These are phyloP conservation scores for Habroteleia sp. DNA, from an alignment of 2,888 invertebrate species.

Conservation along the genomic window DNA sequence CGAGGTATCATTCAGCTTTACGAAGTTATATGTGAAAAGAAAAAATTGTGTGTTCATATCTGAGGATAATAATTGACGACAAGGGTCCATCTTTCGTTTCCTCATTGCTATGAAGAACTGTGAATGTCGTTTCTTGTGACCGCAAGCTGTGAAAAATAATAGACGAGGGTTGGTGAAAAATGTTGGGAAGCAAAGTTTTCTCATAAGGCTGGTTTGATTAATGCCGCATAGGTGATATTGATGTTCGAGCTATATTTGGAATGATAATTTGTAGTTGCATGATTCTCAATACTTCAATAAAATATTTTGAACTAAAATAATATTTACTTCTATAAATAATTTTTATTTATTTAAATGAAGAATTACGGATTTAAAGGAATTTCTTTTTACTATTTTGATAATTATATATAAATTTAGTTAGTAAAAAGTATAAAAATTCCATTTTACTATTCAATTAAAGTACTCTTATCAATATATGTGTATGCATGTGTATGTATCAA, in stretches of 20 bases:
- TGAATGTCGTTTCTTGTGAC: slow-evolving; percentile 23
- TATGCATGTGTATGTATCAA: too few species aligned
- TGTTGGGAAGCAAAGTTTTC: slow-evolving; percentile 68
- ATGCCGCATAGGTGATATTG: slow-evolving; percentile 66
- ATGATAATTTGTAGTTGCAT: slow-evolving; percentile 18
- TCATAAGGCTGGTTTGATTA: slow-evolving; percentile 71
- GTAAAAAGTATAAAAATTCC: too few species aligned
- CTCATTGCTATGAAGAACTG: slow-evolving; percentile 12
- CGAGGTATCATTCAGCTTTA: too few species aligned
- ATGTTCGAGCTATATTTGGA: slow-evolving; percentile 16
- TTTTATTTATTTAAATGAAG: too few species aligned
- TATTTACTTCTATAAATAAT: too few species aligned
- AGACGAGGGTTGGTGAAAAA: slow-evolving; percentile 33
- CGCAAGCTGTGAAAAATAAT: slow-evolving; percentile 12
- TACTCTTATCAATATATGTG: too few species aligned
- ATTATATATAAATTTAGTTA: too few species aligned
- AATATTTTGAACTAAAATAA: too few species aligned
- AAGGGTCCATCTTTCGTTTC: slow-evolving; percentile 21
- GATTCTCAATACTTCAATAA: too few species aligned
- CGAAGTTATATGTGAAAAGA: background rate
- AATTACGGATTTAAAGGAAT: too few species aligned
- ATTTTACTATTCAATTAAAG: too few species aligned
- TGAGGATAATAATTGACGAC: slow-evolving; percentile 28
- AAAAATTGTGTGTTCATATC: background rate
- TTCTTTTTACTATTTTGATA: too few species aligned